Percentiles rank a stretch among this genome's conserved stretches.
These are phyloP conservation scores for Xylophagus ater DNA, from an alignment of 2,888 invertebrate species.

Conservation along the genomic window DNA sequence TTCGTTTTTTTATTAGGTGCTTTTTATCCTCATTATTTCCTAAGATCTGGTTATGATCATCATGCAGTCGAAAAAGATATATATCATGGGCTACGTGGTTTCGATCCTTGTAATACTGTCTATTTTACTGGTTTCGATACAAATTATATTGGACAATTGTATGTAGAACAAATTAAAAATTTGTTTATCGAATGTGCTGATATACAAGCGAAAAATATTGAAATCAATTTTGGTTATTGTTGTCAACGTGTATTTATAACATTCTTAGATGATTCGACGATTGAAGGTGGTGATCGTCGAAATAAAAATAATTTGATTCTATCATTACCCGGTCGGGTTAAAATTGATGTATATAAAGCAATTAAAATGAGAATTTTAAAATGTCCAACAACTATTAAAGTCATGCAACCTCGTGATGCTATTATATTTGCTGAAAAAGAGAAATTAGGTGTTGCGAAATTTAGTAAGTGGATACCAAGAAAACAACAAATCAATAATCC, in stretches of 20 bases:
- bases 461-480: constrained; percentile 27
- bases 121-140: constrained; percentile 49
- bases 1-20: too few relatives aligned
- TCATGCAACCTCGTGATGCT: constrained; percentile 39
- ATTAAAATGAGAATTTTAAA: constrained; percentile 53
- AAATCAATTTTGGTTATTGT: too few relatives aligned
- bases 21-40: constrained; percentile 88
- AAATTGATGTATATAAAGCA: constrained; percentile 60
- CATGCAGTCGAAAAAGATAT: constrained; percentile 54
- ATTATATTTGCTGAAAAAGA: constrained; percentile 38
- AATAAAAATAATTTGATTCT: constrained; percentile 33
- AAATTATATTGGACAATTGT: constrained; percentile 58
- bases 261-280: too few relatives aligned
- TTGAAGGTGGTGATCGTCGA: too few relatives aligned
- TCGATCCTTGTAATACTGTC: constrained; percentile 68
- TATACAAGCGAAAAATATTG: too few relatives aligned
- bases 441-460: constrained; percentile 26
- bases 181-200: too few relatives aligned
- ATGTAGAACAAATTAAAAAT: constrained; percentile 52
- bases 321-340: constrained; percentile 49
- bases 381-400: constrained; percentile 21
- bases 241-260: too few relatives aligned
- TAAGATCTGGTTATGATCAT: constrained; percentile 43
- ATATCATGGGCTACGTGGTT: constrained; percentile 53
- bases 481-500: constrained; percentile 30